A percentile compares a stretch with the other conserved stretches of the same genome.
Evolutionary conservation across 2,113 vertebrate genomes (phyloP).

Genomic region (Urocynchramus pylzowi): DNA sequence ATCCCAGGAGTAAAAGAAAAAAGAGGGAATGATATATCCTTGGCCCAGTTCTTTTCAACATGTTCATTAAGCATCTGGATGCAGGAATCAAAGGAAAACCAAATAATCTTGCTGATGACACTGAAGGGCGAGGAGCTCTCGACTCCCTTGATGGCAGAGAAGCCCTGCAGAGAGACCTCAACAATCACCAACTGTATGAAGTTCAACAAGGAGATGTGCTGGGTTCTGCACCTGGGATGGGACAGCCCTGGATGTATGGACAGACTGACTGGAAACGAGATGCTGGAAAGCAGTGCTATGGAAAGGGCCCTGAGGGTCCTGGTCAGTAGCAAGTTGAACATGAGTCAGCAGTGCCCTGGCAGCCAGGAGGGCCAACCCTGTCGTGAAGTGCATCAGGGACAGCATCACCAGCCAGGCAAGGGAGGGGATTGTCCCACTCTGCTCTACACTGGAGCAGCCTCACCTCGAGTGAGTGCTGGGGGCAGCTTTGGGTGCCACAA

Average conservation of each 20-base stretch:
- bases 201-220: background rate
- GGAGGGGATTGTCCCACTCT: background rate
- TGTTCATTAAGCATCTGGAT: background rate
- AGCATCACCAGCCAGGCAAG: rapidly evolving
- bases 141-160: background rate
- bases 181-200: background rate
- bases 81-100: background rate
- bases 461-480: rapidly evolving
- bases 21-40: background rate
- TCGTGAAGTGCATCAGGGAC: background rate
- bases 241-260: background rate
- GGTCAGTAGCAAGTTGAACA: rapidly evolving
- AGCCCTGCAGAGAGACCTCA: background rate
- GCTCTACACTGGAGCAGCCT: rapidly evolving
- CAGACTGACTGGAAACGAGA: background rate
- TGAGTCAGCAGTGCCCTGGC: background rate
- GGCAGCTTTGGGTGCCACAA: background rate
- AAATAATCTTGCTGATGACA: background rate
- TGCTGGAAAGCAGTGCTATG: background rate
- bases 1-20: background rate
- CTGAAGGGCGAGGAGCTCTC: background rate
- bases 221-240: background rate
- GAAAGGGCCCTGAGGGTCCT: background rate
- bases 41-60: background rate
- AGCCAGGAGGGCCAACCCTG: background rate